Evolutionary conservation across 2,888 invertebrate genomes (phyloP).

Genomic region (Hypomecis punctinalis): DNA sequence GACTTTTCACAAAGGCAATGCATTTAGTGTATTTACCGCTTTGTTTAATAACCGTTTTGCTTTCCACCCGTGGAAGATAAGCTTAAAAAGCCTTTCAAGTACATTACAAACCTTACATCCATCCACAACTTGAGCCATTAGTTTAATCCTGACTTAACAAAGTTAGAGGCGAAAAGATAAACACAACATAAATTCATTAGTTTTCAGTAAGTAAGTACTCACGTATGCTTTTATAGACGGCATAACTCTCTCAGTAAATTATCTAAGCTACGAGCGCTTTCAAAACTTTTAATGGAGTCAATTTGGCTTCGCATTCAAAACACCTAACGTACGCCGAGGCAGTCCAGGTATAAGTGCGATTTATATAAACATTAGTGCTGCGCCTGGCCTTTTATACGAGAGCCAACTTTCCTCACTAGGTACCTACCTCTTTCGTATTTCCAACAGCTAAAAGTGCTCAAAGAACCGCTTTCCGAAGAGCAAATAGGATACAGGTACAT

Average conservation of each 20-base stretch:
- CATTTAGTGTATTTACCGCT: no score
- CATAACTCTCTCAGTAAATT: constrained; percentile 81
- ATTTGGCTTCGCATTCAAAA: constrained; percentile 82
- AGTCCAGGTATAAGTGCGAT: constrained; percentile 68
- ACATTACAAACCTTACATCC: constrained; percentile 33
- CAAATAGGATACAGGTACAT: constrained; percentile 16
- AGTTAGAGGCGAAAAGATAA: constrained; percentile 55
- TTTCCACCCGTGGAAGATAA: no score
- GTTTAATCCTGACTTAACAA: constrained; percentile 50
- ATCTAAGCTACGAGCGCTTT: constrained; percentile 82
- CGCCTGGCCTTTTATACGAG: constrained; percentile 57
- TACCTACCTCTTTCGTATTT: constrained; percentile 41
- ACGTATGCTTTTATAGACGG: constrained; percentile 71
- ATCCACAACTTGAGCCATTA: constrained; percentile 38
- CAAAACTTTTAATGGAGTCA: constrained; percentile 84
- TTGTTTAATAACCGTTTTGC: no score
- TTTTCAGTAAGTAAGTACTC: constrained; percentile 64
- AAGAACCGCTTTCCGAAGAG: constrained; percentile 45
- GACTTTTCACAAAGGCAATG: no score
- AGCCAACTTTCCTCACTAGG: constrained; percentile 52
- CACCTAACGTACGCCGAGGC: constrained; percentile 66
- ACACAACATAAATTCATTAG: constrained; percentile 74
- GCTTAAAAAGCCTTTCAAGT: constrained; percentile 2
- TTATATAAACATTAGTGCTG: constrained; percentile 72
- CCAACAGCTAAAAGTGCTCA: constrained; percentile 46